Evolutionary conservation across 2,797 vertebrate genomes (phyloP), one percentile per base, ranked within the genome.

Genomic region (Sparus aurata): DNA sequence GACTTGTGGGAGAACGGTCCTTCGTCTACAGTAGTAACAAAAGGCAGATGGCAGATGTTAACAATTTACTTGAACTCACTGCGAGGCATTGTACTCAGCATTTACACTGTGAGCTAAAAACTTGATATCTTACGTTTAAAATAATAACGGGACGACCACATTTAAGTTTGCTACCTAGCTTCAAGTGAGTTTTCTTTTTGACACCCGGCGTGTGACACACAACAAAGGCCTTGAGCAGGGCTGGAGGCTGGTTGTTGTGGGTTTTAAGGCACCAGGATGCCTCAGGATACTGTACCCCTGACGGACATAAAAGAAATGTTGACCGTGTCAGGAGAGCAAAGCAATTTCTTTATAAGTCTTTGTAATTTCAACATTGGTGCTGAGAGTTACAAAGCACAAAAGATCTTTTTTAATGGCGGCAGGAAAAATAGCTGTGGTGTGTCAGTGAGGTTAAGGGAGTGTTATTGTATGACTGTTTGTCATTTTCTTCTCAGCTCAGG

Each of bases 11-110:
- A 34, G 8, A 78, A 13, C n/a, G 11, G 18, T 30, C 20, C 27
- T 43, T 15, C 4, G 0, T 64, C 43, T 27, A 52, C 46, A 64
- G 73, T 53, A 58, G 54, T 25, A 71, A 78, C 50, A 71, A 58
- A 7, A 63, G 61, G 45, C 84, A 87, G 66, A 87, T 89, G 85
- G 45, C 84, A 87, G 66, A 87, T 89, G 85, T 50, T 58, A 61
- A 75, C 49, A 55, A 46, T 81, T 79, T 43, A 68, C 41, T 71
- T 63, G 5, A 77, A 46, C n/a, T 61, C 45, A 8, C 18, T 55
- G 71, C 0, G 17, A 58, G 12, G 1, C 3, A 17, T 0, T 69
- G 30, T 30, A 6, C 47, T 46, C 7, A 34, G 34, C 34, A 34
- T 34, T 34, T 63, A 4, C 34, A 63, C 43, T 38, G 34, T 50